Conservation (phyloP, 2,113 vertebrate genomes). For the Podocnemis expansa region DNA sequence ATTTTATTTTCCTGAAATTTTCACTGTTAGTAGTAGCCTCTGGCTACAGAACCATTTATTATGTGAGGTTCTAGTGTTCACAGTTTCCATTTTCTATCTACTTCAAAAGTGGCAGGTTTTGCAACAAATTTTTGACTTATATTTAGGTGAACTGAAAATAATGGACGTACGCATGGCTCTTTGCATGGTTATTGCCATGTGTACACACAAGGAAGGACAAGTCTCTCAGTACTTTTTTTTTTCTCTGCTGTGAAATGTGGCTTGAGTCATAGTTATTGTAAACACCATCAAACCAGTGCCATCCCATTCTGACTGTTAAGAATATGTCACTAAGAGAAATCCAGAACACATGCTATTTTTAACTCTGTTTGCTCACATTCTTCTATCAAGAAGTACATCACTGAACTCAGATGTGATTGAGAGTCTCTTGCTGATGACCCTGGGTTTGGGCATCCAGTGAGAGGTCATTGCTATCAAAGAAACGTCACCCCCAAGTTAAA, state of each 20-base stretch:
- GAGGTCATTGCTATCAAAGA: slow-evolving; percentile 46
- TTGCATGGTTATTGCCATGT: neutral
- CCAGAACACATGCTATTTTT: slow-evolving; percentile 8
- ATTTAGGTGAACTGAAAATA: neutral
- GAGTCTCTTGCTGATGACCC: slow-evolving; percentile 33
- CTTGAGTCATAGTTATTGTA: slow-evolving; percentile 29
- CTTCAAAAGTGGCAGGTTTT: neutral
- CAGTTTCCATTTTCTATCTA: neutral
- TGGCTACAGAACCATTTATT: neutral
- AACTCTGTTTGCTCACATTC: neutral
- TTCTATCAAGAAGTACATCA: slow-evolving; percentile 27
- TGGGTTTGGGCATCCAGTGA: slow-evolving; percentile 17
- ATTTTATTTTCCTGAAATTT: fast-evolving
- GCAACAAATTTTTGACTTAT: neutral
- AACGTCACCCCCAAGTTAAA: slow-evolving; percentile 34
- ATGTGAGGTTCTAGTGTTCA: neutral
- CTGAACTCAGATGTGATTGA: slow-evolving; percentile 29
- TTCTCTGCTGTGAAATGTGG: neutral
- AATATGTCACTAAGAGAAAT: slow-evolving; percentile 5
- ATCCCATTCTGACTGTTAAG: slow-evolving; percentile 13
- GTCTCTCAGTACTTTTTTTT: neutral
- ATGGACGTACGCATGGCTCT: neutral
- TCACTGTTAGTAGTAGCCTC: neutral
- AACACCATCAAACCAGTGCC: slow-evolving; percentile 1
- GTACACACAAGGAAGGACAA: neutral